Conservation (phyloP, 2,888 invertebrate genomes). For the Crematogaster levior region DNA sequence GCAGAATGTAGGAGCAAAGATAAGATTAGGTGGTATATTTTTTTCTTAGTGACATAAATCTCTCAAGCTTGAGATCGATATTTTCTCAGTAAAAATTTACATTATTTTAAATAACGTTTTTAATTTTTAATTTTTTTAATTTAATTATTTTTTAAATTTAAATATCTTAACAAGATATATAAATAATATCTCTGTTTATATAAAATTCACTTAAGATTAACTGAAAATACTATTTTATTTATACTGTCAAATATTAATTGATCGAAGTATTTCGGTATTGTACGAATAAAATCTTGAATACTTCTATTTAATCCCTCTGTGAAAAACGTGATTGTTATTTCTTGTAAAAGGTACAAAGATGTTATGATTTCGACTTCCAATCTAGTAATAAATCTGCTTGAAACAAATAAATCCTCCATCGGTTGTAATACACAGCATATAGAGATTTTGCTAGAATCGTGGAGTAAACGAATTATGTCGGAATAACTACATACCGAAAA, state of each 20-base stretch:
- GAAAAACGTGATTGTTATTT: background rate
- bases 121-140: too few species aligned
- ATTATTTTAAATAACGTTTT: background rate
- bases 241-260: background rate
- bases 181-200: background rate
- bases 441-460: constrained; percentile 25
- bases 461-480: constrained; percentile 40
- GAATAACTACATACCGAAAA: constrained; percentile 36
- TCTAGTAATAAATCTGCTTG: constrained; percentile 32
- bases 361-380: background rate
- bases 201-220: background rate
- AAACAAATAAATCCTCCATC: constrained; percentile 35
- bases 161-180: background rate
- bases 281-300: background rate
- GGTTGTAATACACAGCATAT: constrained; percentile 1
- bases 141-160: too few species aligned
- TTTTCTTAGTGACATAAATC: background rate
- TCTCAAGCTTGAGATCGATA: background rate
- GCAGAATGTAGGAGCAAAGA: background rate
- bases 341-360: background rate
- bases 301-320: too few species aligned
- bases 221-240: background rate
- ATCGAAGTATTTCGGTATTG: background rate
- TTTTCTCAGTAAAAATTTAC: background rate
- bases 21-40: background rate